Evolutionary conservation across 2,888 invertebrate genomes (phyloP), one percentile per base, ranked within the genome.

Genomic region (Calliopum simillimum): DNA sequence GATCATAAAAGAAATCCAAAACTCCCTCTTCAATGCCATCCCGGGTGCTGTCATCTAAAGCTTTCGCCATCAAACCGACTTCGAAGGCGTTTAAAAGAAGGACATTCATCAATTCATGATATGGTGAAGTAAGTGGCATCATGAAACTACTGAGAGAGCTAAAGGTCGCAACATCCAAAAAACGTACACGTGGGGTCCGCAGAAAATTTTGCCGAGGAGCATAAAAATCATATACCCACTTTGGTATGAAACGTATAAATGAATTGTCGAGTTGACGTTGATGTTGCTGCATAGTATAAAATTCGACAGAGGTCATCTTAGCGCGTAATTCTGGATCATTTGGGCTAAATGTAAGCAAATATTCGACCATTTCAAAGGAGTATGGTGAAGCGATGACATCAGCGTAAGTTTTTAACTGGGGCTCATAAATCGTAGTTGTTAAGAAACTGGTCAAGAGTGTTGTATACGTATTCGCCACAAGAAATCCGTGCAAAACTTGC

Each of bases 321-420:
- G 62, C 25, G 2, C 65, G 16, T 11, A 73, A 13, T 47, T 44
- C 47, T 12, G 59, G 59, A 41, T 41, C 59, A 14, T 25, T 43
- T 4, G 59, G 41, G 25, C 33, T 41, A 43, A 33, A 59, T n/a
- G 41, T 13, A 5, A 59, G 43, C 4, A 68, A 61, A 49, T 46
- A 61, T n/a, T 41, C 23, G 6, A 65, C 47, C 19, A 70, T 23
- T 33, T 68, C 61, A 19, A 73, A 23, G 23, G 69, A 59, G 1
- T 68, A 43, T 33, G 67, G 62, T 4, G 70, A 73, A 12, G 53
- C 55, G 43, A 73, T 68, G 6, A 61, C 72, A 13, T 70, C 72
- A n/a, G 68, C 68, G 41, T 70, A 16, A 8, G 59, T 68, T 41
- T n/a, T n/a, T n/a, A n/a, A n/a, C n/a, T n/a, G n/a, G n/a, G n/a